These are phyloP conservation scores for Syngnathus typhle DNA, from an alignment of 2,113 vertebrate genomes.

Conservation along the genomic window DNA sequence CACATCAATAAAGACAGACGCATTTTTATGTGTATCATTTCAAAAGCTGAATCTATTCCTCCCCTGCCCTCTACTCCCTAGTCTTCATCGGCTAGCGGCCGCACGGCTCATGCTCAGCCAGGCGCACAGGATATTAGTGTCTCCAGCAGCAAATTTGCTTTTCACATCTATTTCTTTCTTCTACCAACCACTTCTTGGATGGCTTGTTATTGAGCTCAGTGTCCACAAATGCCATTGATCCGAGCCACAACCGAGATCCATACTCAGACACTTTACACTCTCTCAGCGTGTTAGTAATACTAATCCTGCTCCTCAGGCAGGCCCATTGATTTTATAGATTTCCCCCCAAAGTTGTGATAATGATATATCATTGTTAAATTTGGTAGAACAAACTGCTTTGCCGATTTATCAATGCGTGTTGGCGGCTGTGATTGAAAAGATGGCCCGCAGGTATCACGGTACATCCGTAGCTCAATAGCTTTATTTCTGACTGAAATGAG, in stretches of 20 bases:
- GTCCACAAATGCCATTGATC: slow-evolving; percentile 99
- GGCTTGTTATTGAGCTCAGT: slow-evolving; percentile 99
- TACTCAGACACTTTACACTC: slow-evolving; percentile 91
- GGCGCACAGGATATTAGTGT: slow-evolving; percentile 92
- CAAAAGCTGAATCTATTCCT: slow-evolving; percentile 63
- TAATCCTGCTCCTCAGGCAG: slow-evolving; percentile 97
- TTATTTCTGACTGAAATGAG: background rate
- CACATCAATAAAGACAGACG: slow-evolving; percentile 70
- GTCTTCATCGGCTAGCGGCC: slow-evolving; percentile 48
- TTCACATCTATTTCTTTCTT: slow-evolving; percentile 98
- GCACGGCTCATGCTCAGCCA: slow-evolving; percentile 68
- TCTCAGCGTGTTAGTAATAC: slow-evolving; percentile 94
- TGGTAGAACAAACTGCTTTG: slow-evolving; percentile 99
- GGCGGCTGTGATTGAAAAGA: slow-evolving; percentile 81
- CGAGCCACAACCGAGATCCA: slow-evolving; percentile 97
- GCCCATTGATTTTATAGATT: slow-evolving; percentile 99
- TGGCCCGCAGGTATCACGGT: slow-evolving; percentile 31
- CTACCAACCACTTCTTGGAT: slow-evolving; percentile 81
- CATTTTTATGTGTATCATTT: slow-evolving; percentile 69
- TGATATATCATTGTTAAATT: slow-evolving; percentile 99
- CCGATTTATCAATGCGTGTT: slow-evolving; percentile 88
- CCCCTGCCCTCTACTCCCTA: slow-evolving; percentile 50
- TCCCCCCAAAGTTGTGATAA: slow-evolving; percentile 99
- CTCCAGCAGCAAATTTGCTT: slow-evolving; percentile 98
- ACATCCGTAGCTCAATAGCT: background rate